A percentile compares a stretch with the other conserved stretches of the same genome.
These are phyloP conservation scores for Garra rufa DNA, from an alignment of 2,113 vertebrate species.

Conservation along the genomic window DNA sequence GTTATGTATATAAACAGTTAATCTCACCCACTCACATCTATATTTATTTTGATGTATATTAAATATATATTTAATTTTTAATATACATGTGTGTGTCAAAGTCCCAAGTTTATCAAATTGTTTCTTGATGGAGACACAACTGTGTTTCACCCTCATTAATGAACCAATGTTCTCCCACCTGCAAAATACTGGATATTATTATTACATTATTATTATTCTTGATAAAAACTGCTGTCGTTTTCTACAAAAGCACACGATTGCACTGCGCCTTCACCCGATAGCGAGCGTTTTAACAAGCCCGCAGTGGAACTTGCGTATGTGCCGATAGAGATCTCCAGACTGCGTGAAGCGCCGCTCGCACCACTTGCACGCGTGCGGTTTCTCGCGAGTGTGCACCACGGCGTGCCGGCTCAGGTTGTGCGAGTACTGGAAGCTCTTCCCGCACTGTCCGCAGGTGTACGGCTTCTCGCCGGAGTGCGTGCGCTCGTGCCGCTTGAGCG, in stretches of 20 bases:
- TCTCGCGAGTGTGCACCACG: conserved; percentile 96
- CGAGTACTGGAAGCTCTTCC: conserved; percentile 98
- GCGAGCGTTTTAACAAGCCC: conserved; percentile 90
- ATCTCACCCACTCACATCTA: no score
- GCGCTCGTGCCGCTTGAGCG: conserved; percentile 94
- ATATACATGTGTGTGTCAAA: background rate
- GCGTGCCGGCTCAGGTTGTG: conserved; percentile 98
- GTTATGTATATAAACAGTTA: no score
- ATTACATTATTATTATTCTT: background rate
- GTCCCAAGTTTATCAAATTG: conserved; percentile 42
- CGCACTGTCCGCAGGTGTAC: conserved; percentile 93
- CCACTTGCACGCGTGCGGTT: conserved; percentile 98
- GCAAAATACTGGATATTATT: conserved; percentile 39
- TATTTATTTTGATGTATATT: no score
- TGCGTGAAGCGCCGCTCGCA: conserved; percentile 97
- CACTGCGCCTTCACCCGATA: conserved; percentile 60
- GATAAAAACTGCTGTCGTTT: background rate
- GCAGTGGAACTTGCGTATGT: conserved; percentile 98
- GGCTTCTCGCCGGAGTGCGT: conserved; percentile 99
- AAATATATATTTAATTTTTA: no score
- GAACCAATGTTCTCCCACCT: background rate
- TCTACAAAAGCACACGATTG: background rate
- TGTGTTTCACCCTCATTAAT: background rate
- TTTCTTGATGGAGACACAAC: background rate
- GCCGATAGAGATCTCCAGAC: conserved; percentile 96